phyloP scores from a whole-genome alignment of 2,797 vertebrate genomes.

The Sebastes glaucus region DNA sequence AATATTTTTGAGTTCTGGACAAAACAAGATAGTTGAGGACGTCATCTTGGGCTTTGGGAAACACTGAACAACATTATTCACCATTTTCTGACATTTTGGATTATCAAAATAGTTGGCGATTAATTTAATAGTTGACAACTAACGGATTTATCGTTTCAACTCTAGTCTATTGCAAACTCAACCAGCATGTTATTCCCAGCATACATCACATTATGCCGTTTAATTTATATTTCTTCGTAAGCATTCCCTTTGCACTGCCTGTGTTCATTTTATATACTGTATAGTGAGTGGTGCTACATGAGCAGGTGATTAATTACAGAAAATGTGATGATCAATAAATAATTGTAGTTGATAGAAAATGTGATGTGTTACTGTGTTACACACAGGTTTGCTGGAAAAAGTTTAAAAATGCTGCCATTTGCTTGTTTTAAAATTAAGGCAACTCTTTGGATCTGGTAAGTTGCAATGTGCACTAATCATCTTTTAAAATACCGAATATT shows the following conservation, averaged over 20 bases:
- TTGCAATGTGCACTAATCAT: not conserved
- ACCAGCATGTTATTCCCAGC: constrained; percentile 11
- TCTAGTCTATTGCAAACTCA: not conserved
- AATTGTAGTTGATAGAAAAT: not conserved
- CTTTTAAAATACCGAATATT: not conserved
- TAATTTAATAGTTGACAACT: too few relatives aligned
- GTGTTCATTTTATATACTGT: not conserved
- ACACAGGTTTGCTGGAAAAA: not conserved
- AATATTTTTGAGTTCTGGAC: too few relatives aligned
- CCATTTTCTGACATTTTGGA: too few relatives aligned
- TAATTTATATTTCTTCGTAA: not conserved
- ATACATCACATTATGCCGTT: not conserved
- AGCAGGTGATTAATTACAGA: not conserved
- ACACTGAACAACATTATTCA: too few relatives aligned
- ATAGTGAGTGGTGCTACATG: too few relatives aligned
- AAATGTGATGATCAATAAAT: not conserved
- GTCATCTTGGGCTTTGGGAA: too few relatives aligned
- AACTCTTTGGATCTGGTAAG: not conserved
- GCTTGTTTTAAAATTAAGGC: not conserved
- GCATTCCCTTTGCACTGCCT: not conserved
- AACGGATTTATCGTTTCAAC: too few relatives aligned
- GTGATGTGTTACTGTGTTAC: too few relatives aligned
- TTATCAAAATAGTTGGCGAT: too few relatives aligned
- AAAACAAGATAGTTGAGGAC: too few relatives aligned
- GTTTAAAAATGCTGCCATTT: not conserved